These are phyloP conservation scores for Magallana gigas DNA, from an alignment of 1,140 invertebrate genomes.

Conservation along the genomic window DNA sequence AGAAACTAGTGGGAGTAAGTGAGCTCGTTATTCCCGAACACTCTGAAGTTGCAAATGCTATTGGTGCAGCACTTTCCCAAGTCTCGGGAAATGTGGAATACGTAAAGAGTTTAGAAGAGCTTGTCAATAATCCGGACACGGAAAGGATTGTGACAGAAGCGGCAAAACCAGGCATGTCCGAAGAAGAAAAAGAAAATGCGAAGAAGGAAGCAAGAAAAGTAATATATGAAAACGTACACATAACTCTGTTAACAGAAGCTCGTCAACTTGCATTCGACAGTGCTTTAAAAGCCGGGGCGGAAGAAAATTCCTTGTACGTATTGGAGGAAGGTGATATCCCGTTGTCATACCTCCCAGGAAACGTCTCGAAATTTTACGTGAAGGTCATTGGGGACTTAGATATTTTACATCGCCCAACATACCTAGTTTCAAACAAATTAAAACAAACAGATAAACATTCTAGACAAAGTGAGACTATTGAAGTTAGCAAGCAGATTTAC, in stretches of 20 bases:
- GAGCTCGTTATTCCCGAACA: constrained; percentile 63
- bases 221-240: constrained; percentile 61
- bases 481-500: constrained; percentile 55
- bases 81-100: constrained; percentile 68
- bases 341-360: constrained; percentile 71
- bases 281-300: constrained; percentile 63
- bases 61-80: constrained; percentile 75
- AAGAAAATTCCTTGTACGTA: constrained; percentile 58
- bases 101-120: constrained; percentile 62
- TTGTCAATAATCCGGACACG: constrained; percentile 51
- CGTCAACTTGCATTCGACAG: constrained; percentile 51
- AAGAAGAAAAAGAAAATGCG: constrained; percentile 38
- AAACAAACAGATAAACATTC: background rate
- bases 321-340: constrained; percentile 65
- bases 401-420: background rate
- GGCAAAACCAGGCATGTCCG: background rate
- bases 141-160: constrained; percentile 11
- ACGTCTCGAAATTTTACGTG: constrained; percentile 67
- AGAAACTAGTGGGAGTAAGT: constrained; percentile 57
- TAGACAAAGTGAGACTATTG: constrained; percentile 45
- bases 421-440: background rate
- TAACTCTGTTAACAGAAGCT: constrained; percentile 56
- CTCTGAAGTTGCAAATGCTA: constrained; percentile 74
- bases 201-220: constrained; percentile 55
- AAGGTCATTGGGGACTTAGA: constrained; percentile 68